Percentiles rank a stretch among this genome's conserved stretches.
Evolutionary conservation across 1,140 invertebrate genomes (phyloP).

Genomic region (Ceratosolen fusciceps): DNA sequence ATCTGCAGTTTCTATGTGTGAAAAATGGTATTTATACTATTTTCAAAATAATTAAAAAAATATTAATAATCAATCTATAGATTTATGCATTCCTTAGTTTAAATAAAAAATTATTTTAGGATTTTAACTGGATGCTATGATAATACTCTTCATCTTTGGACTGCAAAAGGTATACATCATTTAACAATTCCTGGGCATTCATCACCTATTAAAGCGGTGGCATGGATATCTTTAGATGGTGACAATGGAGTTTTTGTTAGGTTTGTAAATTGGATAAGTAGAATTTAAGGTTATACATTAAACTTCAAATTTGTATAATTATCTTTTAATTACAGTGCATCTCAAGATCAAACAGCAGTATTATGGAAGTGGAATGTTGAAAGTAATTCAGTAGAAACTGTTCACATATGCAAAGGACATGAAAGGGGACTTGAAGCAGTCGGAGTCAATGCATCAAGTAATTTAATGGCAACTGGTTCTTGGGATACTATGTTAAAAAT

Average conservation of each 20-base stretch:
- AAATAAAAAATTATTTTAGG: conserved; percentile 71
- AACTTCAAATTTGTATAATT: not conserved
- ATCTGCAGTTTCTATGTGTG: conserved; percentile 81
- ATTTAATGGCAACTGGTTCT: conserved; percentile 88
- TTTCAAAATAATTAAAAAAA: conserved; percentile 5
- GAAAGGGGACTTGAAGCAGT: conserved; percentile 90
- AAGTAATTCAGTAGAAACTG: conserved; percentile 84
- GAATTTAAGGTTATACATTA: not conserved
- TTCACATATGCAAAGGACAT: conserved; percentile 89
- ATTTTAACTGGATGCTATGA: conserved; percentile 97
- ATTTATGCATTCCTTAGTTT: conserved; percentile 37
- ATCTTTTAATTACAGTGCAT: conserved; percentile 74
- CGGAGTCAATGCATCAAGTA: conserved; percentile 77
- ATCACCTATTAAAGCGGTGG: conserved; percentile 87
- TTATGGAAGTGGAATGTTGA: conserved; percentile 90
- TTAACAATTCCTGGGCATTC: conserved; percentile 89
- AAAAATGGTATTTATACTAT: conserved; percentile 77
- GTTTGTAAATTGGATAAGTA: conserved; percentile 61
- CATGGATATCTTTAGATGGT: conserved; percentile 83
- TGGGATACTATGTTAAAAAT: conserved; percentile 90
- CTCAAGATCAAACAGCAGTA: conserved; percentile 93
- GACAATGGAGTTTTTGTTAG: conserved; percentile 81
- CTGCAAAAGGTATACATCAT: conserved; percentile 84
- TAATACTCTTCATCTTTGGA: conserved; percentile 92
- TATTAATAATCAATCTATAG: conserved; percentile 27